A percentile compares a stretch with the other conserved stretches of the same genome.
Evolutionary conservation across 2,797 vertebrate species (phyloP).

Genomic region (Balearica regulorum): DNA sequence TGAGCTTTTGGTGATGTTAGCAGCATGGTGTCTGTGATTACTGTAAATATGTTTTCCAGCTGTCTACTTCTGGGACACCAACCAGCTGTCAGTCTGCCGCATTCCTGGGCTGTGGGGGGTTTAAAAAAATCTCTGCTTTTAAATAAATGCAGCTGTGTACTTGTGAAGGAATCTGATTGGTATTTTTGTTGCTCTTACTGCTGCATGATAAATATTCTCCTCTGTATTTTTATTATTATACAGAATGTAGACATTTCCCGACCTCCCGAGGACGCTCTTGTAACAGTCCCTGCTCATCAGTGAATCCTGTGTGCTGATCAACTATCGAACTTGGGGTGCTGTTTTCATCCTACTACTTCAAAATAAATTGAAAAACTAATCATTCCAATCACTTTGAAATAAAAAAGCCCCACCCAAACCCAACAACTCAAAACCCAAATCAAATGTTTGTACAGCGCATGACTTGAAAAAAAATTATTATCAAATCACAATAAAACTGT

Average conservation of each 20-base stretch:
- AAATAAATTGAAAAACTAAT: constrained; percentile 18
- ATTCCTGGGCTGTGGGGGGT: rapidly evolving
- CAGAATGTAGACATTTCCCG: constrained; percentile 83
- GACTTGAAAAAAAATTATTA: background rate
- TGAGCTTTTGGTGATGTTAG: background rate
- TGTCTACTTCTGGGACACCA: background rate
- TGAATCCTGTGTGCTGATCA: constrained; percentile 65
- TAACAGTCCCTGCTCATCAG: constrained; percentile 80
- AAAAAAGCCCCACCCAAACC: background rate
- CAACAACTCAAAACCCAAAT: background rate
- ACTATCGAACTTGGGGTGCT: constrained; percentile 43
- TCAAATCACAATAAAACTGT: constrained; percentile 25
- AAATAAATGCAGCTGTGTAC: background rate
- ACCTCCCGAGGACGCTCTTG: constrained; percentile 77
- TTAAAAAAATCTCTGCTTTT: background rate
- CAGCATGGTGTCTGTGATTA: background rate
- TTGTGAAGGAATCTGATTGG: background rate
- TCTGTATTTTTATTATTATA: constrained; percentile 66
- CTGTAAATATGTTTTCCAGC: background rate
- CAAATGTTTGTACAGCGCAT: background rate
- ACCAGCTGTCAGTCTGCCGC: background rate
- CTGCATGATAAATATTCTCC: constrained; percentile 41
- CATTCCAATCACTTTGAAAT: constrained; percentile 33
- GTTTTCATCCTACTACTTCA: constrained; percentile 45
- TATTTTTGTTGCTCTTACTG: background rate